Conservation (phyloP, 2,113 vertebrate species). For the Burhinus bistriatus region DNA sequence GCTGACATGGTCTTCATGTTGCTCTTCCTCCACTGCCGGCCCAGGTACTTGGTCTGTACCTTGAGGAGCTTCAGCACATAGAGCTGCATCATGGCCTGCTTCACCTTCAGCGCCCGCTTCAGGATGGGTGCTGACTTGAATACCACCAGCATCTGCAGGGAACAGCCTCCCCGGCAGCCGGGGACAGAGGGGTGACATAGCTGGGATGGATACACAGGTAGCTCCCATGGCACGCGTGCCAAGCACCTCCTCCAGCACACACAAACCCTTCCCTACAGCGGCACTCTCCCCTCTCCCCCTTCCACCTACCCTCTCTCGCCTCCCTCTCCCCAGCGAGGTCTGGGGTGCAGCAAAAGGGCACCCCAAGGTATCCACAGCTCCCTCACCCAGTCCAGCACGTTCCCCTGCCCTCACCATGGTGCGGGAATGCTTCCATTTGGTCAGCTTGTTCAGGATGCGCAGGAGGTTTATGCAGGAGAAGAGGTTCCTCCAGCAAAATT, state of each 20-base stretch:
- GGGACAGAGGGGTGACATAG: background rate
- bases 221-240: background rate
- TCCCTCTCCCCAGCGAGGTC: accelerated
- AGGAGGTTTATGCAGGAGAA: slow-evolving; percentile 98
- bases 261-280: too few species aligned
- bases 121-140: slow-evolving; percentile 99
- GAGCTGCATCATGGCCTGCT: slow-evolving; percentile 99
- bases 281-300: background rate
- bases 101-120: slow-evolving; percentile 97
- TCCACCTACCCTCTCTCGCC: too few species aligned
- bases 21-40: slow-evolving; percentile 98
- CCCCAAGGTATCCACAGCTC: background rate
- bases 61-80: slow-evolving; percentile 97
- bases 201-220: background rate
- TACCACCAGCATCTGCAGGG: slow-evolving; percentile 91
- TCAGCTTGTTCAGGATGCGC: slow-evolving; percentile 96
- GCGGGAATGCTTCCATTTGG: slow-evolving; percentile 98
- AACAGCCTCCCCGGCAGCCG: background rate
- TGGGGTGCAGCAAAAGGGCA: background rate
- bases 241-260: background rate
- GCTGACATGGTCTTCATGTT: slow-evolving; percentile 99
- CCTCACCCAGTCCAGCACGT: accelerated
- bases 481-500: slow-evolving; percentile 98
- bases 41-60: slow-evolving; percentile 96
- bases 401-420: slow-evolving; percentile 84